Percentiles rank a stretch among this genome's conserved stretches.
Evolutionary conservation across 2,797 vertebrate genomes (phyloP).

Genomic region (Mus minutoides): DNA sequence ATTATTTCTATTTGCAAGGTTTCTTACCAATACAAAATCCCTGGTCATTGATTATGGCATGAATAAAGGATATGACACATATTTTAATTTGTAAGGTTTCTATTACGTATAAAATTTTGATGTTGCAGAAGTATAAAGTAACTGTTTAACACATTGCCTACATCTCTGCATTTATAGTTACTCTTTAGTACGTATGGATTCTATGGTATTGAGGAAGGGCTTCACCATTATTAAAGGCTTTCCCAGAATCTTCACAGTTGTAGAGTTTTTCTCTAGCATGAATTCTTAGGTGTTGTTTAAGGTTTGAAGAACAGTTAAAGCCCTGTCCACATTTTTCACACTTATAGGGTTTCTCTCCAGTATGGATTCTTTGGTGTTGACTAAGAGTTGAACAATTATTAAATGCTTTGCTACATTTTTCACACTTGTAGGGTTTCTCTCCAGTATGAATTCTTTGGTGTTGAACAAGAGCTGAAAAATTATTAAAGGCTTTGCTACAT

Average conservation of each 20-base stretch:
- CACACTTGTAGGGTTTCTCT: constrained; percentile 19
- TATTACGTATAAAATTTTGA: neutral
- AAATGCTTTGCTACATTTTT: neutral
- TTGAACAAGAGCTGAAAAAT: constrained; percentile 57
- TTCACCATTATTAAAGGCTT: neutral
- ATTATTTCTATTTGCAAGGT: neutral
- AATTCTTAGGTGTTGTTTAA: constrained; percentile 64
- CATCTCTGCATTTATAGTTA: neutral
- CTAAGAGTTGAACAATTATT: neutral
- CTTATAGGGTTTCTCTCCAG: neutral
- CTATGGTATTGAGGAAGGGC: neutral
- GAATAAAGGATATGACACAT: neutral
- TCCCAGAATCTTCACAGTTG: neutral
- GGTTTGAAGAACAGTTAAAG: constrained; percentile 11
- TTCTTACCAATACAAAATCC: neutral
- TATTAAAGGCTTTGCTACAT: constrained; percentile 66
- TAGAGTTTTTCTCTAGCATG: constrained; percentile 62
- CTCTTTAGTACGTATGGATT: neutral
- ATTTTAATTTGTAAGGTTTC: neutral
- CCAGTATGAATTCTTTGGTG: constrained; percentile 20
- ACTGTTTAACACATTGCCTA: neutral
- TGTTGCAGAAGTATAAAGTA: neutral
- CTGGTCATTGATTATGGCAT: neutral
- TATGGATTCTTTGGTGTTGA: constrained; percentile 2
- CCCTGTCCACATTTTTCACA: neutral